phyloP scores from a whole-genome alignment of 2,888 invertebrate species.

The Meghimatium bilineatum region DNA sequence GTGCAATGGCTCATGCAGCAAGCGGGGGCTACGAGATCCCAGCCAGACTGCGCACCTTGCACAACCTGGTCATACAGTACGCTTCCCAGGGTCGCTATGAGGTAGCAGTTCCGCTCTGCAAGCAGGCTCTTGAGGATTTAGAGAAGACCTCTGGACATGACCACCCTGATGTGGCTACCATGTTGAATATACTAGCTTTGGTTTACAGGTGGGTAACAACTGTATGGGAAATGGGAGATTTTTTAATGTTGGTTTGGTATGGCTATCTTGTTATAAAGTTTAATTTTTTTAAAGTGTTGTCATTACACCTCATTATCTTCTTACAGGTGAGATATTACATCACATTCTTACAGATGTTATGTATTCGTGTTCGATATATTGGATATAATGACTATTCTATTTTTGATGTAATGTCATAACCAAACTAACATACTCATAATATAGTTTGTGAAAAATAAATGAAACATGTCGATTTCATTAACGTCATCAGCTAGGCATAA shows the following conservation, averaged over 20 bases:
- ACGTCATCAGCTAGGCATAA: no score
- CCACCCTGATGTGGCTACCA: constrained; percentile 99
- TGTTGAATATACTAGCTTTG: constrained; percentile 98
- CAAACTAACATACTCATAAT: no score
- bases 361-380: no score
- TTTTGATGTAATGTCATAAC: no score
- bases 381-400: no score
- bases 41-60: constrained; percentile 95
- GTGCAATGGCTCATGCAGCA: constrained; percentile 92
- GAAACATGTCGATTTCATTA: no score
- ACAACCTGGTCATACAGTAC: constrained; percentile 99
- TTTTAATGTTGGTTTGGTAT: no score
- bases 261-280: neutral
- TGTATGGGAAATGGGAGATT: neutral
- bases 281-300: neutral
- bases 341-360: no score
- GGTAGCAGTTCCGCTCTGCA: constrained; percentile 99
- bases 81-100: constrained; percentile 94
- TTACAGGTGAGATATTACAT: no score
- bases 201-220: constrained; percentile 82
- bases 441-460: no score
- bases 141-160: constrained; percentile 99
- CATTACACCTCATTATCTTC: neutral
- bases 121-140: constrained; percentile 98
- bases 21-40: constrained; percentile 99